Evolutionary conservation across 1,140 invertebrate genomes (phyloP).

Genomic region (Belonocnema kinseyi): DNA sequence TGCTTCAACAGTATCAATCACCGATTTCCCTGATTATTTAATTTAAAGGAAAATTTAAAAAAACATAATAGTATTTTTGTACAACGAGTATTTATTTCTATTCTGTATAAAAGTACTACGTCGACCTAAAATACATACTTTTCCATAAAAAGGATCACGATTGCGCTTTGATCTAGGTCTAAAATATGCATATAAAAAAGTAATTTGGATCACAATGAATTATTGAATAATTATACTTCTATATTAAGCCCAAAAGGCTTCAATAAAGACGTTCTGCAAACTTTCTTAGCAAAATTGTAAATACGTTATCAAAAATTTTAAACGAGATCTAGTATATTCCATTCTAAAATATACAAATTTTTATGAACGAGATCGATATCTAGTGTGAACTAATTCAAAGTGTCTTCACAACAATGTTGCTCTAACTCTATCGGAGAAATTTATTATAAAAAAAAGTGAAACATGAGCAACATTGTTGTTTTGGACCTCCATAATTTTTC

Average conservation of each 20-base stretch:
- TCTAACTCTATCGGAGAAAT: no score
- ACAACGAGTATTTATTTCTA: constrained; percentile 23
- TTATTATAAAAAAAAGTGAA: neutral
- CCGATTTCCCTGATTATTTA: no score
- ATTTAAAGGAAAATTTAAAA: no score
- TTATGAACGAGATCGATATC: neutral
- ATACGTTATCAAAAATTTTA: constrained; percentile 13
- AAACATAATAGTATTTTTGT: neutral
- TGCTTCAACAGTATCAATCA: no score
- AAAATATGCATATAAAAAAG: constrained; percentile 19
- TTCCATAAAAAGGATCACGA: constrained; percentile 22
- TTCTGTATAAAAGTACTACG: constrained; percentile 14
- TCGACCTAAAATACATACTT: constrained; percentile 26
- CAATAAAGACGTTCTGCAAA: constrained; percentile 6
- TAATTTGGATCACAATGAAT: constrained; percentile 14
- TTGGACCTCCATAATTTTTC: no score
- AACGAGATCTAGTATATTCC: constrained; percentile 16
- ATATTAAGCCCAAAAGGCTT: neutral
- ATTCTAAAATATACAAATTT: constrained; percentile 3
- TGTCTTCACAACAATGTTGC: neutral
- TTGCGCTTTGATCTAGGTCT: constrained; percentile 23
- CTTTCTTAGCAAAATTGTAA: constrained; percentile 16
- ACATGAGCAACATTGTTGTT: neutral
- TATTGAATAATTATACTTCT: neutral
- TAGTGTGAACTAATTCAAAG: neutral